Base-by-base conservation (phyloP, 2,797 vertebrate genomes). In the Pelobates cultripes region DNA sequence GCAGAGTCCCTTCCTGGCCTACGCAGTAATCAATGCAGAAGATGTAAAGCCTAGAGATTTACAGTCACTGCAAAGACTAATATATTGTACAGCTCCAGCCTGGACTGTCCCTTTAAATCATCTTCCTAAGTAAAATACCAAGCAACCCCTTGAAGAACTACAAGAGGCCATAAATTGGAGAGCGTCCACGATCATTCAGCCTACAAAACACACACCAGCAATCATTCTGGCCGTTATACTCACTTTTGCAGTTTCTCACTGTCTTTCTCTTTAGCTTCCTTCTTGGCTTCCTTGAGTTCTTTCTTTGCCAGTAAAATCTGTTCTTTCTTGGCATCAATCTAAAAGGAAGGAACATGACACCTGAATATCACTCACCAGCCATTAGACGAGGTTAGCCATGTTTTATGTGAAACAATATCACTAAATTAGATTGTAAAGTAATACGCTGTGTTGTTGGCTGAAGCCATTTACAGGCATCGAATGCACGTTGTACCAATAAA, bases 281-380 rank as follows among this genome's bases (percentile, higher is more conserved):
- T 90, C 84, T 95, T 94, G 28, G 89, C 90, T 74, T 92, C 86
- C 77, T 89, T 90, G 75, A 93, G 84, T 63, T 94, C 91, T 0
- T 86, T 88, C 83, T 94, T 92, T 40, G 89, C 89, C 1, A 92
- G 84, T 4, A 72, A 47, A 85, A 95, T 85, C 85, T 88, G 87
- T 63, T 93, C 91, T 83, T 89, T 95, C 72, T 89, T 88, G 43
- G 70, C 84, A 7, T 92, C 93, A 80, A 94, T 88, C 91, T 94
- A 42, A 79, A 6, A 78, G 4, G 78, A 42, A 47, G 10, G 44
- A 40, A 66, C n/a, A 12, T 40, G 74, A 64, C 74, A 76, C 61
- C 8, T 67, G 28, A 47, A 51, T 15, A 66, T 43, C 43, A 9
- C 60, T 76, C 74, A 40, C 43, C 44, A 76, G 61, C 60, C 61